These are phyloP conservation scores for Lepeophtheirus nordmannii DNA, from an alignment of 2,888 invertebrate species.

Conservation along the genomic window DNA sequence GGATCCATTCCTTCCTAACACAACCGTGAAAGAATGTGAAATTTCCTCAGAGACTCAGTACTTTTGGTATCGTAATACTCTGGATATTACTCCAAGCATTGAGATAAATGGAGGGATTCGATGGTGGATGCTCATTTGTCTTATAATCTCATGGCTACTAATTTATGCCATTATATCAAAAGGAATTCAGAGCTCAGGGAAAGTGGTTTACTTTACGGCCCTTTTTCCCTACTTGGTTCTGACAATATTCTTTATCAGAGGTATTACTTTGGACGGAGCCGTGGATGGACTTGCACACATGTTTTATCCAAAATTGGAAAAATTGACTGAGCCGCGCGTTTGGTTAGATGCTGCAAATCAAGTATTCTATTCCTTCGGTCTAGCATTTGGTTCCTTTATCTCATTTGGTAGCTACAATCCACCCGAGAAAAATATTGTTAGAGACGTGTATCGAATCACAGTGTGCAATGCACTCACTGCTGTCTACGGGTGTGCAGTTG, in stretches of 20 bases:
- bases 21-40: constrained; percentile 49
- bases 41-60: constrained; percentile 74
- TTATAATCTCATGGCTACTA: constrained; percentile 70
- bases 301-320: constrained; percentile 79
- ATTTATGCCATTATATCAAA: constrained; percentile 93
- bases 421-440: constrained; percentile 80
- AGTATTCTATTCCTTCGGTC: constrained; percentile 86
- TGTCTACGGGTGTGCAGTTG: constrained; percentile 82
- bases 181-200: constrained; percentile 54
- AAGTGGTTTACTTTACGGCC: constrained; percentile 89
- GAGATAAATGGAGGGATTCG: constrained; percentile 66
- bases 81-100: constrained; percentile 72
- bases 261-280: constrained; percentile 66
- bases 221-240: constrained; percentile 84
- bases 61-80: constrained; percentile 77
- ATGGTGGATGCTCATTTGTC: constrained; percentile 82
- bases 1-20: constrained; percentile 28
- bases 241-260: constrained; percentile 81
- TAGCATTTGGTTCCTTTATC: constrained; percentile 85
- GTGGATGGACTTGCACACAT: constrained; percentile 70
- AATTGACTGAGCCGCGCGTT: constrained; percentile 66
- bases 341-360: constrained; percentile 94
- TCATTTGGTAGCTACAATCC: constrained; percentile 92
- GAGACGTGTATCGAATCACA: constrained; percentile 76
- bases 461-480: constrained; percentile 84